Base-by-base conservation (phyloP, 1,140 invertebrate genomes). In the Tetramorium simillimum region DNA sequence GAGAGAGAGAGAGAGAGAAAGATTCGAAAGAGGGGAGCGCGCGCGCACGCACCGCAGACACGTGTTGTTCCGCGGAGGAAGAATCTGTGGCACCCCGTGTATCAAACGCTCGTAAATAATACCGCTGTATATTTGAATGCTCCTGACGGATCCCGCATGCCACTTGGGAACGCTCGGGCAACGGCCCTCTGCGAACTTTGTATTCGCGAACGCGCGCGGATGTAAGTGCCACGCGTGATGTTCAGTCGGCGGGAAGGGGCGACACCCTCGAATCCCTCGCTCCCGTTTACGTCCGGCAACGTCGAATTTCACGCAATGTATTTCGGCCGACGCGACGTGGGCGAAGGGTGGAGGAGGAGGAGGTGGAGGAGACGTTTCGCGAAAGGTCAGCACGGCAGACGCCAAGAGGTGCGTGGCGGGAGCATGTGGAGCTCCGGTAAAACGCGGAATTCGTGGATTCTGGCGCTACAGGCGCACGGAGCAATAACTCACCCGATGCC, bases 121-220 rank as follows among this genome's bases (percentile, higher is more conserved):
- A 93, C 70, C 90, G 85, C 90, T 94, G 94, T 94, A 94, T 94
- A 95, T 94, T 94, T 93, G 92, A 95, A 94, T 94, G 92, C 91
- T 92, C 89, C 93, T 93, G 94, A 94, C 91, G 92, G 91, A 94
- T 94, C 90, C 91, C 91, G 92, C 92, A 92, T 93, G 93, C 93
- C 92, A 93, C 91, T 92, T 91, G 92, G 89, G 81, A 88, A 89
- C 86, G 87, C 81, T 73, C 82, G 53, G 58, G 9, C 33, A 72
- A 28, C 60, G 43, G 75, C 62, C 76, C 65, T 90, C 86, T 18
- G 40, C 58, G 12, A 37, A 37, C 16, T 80, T 69, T 67, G 46
- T 16, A 40, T 53, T 78, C 60, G 28, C 75, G 40, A 46, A 28
- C 43, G 12, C 43, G 12, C 43, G 33, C 72, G 60, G 46, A 49